Base-by-base conservation (phyloP, 2,888 invertebrate genomes). In the Netelia virgata region DNA sequence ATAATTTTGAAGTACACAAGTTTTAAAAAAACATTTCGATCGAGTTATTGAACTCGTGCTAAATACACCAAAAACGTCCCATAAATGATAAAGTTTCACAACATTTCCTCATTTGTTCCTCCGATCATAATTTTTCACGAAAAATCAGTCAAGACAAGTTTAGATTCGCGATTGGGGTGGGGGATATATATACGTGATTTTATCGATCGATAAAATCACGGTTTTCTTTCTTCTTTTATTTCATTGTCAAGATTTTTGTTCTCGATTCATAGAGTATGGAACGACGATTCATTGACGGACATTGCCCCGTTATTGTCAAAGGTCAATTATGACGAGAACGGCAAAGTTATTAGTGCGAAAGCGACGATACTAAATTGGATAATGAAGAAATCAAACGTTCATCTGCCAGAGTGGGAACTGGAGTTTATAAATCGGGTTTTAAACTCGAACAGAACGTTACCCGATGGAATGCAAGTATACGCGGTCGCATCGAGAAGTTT, bases 281-380 rank as follows among this genome's bases (percentile, higher is more conserved):
- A 80, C 53, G 83, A 85, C 47, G 88, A 87, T 76, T 86, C 91
- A 53, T 82, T 93, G 8, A 79, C 90, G 75, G 92, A 92, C 72
- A 72, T 93, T 2, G 88, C 82, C 0, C 91, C 92, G 2, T 82
- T 94, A 53, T 83, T 94, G 20, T 90, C 93, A 2, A 91, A 88
- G 2, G 55, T 93, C 5, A 76, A 88, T 14, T 91, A 89, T 76
- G 91, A 92, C 70, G 85, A 85, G 18, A 87, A 83, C 5, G 92
- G 91, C 2, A 86, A 85, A 14, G 87, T 93, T 5, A 86, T 86
- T 11, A 87, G 92, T 16, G 94, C 93, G 2, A 90, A 90, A 16
- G 93, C 93, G 11, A 93, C 93, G 1, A 90, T 94, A 68, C 63
- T 93, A 10, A 90, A 91, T 77, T 94, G 92, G 92, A 90, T 93